Evolutionary conservation across 2,113 vertebrate genomes (phyloP).

Genomic region (Pelecanus crispus): DNA sequence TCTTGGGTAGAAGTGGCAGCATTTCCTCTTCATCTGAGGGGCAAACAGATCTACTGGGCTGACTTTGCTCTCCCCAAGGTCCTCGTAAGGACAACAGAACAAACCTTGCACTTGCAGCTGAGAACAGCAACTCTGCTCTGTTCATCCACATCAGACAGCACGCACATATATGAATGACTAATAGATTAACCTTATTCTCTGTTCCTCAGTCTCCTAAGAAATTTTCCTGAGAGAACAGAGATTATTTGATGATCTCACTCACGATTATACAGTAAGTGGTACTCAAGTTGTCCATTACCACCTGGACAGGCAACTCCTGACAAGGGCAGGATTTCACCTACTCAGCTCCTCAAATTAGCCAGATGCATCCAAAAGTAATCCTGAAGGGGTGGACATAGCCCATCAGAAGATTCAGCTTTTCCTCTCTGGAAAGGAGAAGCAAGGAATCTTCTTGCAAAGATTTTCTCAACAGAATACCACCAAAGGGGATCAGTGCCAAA

Average conservation of each 20-base stretch:
- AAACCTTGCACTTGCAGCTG: neutral
- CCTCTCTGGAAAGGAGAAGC: neutral
- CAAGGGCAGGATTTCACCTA: neutral
- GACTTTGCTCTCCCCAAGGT: too few relatives aligned
- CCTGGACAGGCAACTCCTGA: neutral
- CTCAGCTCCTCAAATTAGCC: neutral
- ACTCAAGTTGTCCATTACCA: neutral
- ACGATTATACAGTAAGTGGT: neutral
- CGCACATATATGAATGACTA: rapidly evolving
- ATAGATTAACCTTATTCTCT: neutral
- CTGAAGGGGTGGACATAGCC: neutral
- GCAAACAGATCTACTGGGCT: neutral
- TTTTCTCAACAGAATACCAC: neutral
- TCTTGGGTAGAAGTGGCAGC: neutral
- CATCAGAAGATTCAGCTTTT: neutral
- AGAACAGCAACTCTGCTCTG: neutral
- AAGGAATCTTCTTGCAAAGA: neutral
- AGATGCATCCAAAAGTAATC: neutral
- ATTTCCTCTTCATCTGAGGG: neutral
- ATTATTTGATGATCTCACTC: neutral
- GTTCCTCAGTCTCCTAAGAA: neutral
- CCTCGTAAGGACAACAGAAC: neutral
- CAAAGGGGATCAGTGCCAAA: neutral
- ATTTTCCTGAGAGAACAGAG: neutral
- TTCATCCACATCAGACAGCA: neutral